Percentiles rank a stretch among this genome's conserved stretches.
phyloP scores from a whole-genome alignment of 2,888 invertebrate genomes.

The Euclidia mi region DNA sequence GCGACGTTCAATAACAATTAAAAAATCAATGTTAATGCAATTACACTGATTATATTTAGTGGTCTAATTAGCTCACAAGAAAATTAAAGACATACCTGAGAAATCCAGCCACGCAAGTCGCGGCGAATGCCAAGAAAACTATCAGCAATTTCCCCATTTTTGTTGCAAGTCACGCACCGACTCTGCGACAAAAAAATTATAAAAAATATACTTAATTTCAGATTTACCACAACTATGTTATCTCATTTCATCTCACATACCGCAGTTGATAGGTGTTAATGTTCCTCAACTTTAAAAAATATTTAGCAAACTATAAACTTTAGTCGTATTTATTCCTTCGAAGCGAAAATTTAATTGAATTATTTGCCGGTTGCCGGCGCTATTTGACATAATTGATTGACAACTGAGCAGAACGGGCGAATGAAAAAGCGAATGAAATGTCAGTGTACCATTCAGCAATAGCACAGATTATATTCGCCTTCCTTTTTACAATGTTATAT shows the following conservation, averaged over 20 bases:
- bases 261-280: slow-evolving; percentile 7
- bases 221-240: neutral
- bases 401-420: no score
- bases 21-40: no score
- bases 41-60: no score
- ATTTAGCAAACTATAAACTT: neutral
- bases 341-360: slow-evolving; percentile 21
- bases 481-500: no score
- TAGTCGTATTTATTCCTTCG: slow-evolving; percentile 23
- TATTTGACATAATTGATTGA: slow-evolving; percentile 8
- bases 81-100: slow-evolving; percentile 62
- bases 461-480: no score
- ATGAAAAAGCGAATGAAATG: no score
- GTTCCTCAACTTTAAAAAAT: neutral
- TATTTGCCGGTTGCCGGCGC: slow-evolving; percentile 42
- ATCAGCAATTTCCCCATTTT: slow-evolving; percentile 70
- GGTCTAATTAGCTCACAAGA: no score
- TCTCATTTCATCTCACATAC: slow-evolving; percentile 20
- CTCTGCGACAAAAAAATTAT: slow-evolving; percentile 33
- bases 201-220: neutral
- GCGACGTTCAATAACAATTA: no score
- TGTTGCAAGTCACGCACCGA: slow-evolving; percentile 66
- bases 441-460: no score
- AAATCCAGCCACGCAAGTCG: slow-evolving; percentile 69
- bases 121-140: slow-evolving; percentile 68